Evolutionary conservation across 2,797 vertebrate species (phyloP).

Genomic region (Cryptoblepharus egeriae): DNA sequence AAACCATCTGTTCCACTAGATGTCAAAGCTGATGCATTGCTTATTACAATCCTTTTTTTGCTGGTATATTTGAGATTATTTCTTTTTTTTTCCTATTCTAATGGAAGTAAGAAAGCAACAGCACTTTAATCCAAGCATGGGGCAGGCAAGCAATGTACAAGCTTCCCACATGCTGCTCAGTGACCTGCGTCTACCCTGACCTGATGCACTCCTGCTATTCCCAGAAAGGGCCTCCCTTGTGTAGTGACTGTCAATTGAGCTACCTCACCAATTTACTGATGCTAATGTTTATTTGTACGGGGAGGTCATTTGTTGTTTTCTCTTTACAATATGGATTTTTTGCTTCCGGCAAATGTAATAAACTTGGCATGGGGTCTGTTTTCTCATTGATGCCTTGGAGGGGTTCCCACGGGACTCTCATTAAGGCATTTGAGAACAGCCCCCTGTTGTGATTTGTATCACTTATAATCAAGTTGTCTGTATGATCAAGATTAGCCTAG

Average conservation of each 20-base stretch:
- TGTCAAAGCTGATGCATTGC: conserved; percentile 29
- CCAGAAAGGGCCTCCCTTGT: neutral
- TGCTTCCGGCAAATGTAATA: conserved; percentile 53
- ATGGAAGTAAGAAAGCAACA: neutral
- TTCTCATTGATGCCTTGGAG: conserved; percentile 42
- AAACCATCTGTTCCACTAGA: conserved; percentile 45
- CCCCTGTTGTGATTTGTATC: conserved; percentile 44
- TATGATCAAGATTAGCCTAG: conserved; percentile 51
- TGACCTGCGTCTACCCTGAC: neutral
- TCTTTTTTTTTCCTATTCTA: neutral
- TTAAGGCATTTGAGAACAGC: conserved; percentile 50
- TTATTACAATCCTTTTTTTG: neutral
- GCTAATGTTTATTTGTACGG: conserved; percentile 27
- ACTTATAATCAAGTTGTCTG: conserved; percentile 52
- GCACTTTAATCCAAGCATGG: neutral
- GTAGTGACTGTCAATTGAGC: neutral
- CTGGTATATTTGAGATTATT: neutral
- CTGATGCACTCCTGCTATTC: neutral
- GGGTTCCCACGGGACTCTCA: conserved; percentile 51
- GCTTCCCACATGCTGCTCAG: neutral
- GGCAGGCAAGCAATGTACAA: neutral
- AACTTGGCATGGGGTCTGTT: conserved; percentile 33
- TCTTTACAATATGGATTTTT: conserved; percentile 20
- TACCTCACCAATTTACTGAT: conserved; percentile 1
- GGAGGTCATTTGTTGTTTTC: conserved; percentile 22